These are phyloP conservation scores for Meriones unguiculatus DNA, from an alignment of 2,113 vertebrate species.

Conservation along the genomic window DNA sequence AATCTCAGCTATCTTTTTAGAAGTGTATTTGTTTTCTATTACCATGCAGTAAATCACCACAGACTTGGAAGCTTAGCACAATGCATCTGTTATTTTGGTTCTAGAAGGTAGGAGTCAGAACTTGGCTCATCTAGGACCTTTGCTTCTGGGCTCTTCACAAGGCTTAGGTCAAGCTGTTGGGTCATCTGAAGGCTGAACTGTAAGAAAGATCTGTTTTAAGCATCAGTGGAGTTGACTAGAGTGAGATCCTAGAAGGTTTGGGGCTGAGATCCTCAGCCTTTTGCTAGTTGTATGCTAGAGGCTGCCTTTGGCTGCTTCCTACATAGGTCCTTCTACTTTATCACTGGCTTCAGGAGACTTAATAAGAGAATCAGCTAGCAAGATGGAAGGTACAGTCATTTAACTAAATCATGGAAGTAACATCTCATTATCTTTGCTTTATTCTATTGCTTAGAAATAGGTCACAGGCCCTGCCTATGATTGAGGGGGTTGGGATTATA, in stretches of 20 bases:
- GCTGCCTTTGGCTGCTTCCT: neutral
- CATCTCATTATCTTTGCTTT: neutral
- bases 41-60: neutral
- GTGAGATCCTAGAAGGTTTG: neutral
- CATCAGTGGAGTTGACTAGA: neutral
- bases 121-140: neutral
- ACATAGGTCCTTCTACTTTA: neutral
- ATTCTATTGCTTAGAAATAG: constrained; percentile 14
- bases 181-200: neutral
- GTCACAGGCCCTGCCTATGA: neutral
- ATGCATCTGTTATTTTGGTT: neutral
- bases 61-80: constrained; percentile 16
- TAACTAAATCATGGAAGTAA: neutral
- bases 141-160: neutral
- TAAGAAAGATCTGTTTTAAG: neutral
- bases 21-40: neutral
- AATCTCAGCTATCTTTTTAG: neutral
- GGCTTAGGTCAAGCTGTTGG: neutral
- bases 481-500: neutral
- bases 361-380: neutral
- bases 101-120: neutral
- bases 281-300: neutral
- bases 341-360: neutral
- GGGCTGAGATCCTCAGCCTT: neutral
- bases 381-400: neutral